Base-by-base conservation (phyloP, 2,797 vertebrate genomes). In the Phoeniculus purpureus region DNA sequence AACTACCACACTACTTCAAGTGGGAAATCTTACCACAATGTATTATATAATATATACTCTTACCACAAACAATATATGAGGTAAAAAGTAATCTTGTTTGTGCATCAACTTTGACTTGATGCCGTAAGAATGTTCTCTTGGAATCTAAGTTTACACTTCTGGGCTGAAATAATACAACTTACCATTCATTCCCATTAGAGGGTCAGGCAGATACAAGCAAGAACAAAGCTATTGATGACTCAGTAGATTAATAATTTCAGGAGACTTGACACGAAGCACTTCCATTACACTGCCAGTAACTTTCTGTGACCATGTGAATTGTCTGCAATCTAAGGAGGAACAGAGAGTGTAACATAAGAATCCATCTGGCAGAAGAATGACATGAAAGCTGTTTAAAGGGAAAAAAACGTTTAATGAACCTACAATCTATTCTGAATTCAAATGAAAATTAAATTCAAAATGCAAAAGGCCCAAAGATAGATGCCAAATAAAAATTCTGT, bases 251-350 rank as follows among this genome's bases (percentile, higher is more conserved):
- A 4, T 70, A 87, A 68, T 27, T 84, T 94, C 81, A 68, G 71
- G n/a, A 55, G 18, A 74, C 71, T 78, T 74, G 56, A 79, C 93
- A 91, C 55, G 14, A 86, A 93, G 47, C 56, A 54, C 52, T 85
- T 95, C 32, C 79, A 75, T 75, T 43, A 19, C 47, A 32, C 45
- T 87, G 51, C 77, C 73, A 66, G 54, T 72, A 66, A 81, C 81
- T 88, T 87, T 47, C 55, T 56, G 29, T 56, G 25, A 47, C 34
- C 20, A 3, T 47, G 40, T 55, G 60, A 90, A 86, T 77, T 23
- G 32, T 12, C 20, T 93, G n/a, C 76, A 61, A 1, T 26, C 54
- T n/a, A 52, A 56, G n/a, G 56, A 95, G 68, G n/a, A 89, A 89
- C 2, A 64, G 34, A 13, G 22, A 77, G 22, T 71, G 22, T 48